Evolutionary conservation across 2,888 invertebrate genomes (phyloP), one percentile per base, ranked within the genome.

Genomic region (Euzetes globulus): DNA sequence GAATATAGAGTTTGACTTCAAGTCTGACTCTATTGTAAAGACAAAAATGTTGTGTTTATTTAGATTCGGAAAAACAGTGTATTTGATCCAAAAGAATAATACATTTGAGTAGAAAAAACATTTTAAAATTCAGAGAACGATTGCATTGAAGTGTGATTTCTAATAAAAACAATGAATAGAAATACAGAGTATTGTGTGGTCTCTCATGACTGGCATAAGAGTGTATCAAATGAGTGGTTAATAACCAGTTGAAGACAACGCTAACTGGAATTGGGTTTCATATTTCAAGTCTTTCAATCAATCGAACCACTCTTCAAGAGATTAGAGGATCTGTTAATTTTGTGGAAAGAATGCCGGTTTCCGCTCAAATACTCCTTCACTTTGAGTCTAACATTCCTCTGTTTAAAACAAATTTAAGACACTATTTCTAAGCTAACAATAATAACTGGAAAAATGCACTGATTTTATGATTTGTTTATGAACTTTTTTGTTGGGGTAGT

Each of bases 81-180:
- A 45, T 68, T 68, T 68, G 68, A 68, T 68, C 68, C 19, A 15
- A 68, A 68, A 68, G 41, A 68, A 68, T 68, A 68, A 68, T 45
- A 68, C n/a, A 33, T 60, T 60, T 27, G 60, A 4, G 27, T 58
- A 27, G 27, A 50, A 55, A 25, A 55, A 37, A 63, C 29, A 33
- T 33, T 33, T 63, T 63, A 17, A 63, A 63, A 63, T 63, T 63
- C 63, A 27, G 63, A 9, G 2, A 33, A 63, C 63, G 63, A 63
- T 33, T 63, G n/a, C 1, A 27, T 27, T 17, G 19, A 63, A 63
- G 22, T 63, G 7, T 17, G 29, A 17, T 25, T 29, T 15, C 27
- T 27, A 63, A 63, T 33, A 4, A 63, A 63, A 63, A 63, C 63
- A 63, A 63, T 27, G 58, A 58, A 58, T 4, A n/a, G 25, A 55